Conservation (phyloP, 2,888 invertebrate species). For the Omphaloscelis lunosa region DNA sequence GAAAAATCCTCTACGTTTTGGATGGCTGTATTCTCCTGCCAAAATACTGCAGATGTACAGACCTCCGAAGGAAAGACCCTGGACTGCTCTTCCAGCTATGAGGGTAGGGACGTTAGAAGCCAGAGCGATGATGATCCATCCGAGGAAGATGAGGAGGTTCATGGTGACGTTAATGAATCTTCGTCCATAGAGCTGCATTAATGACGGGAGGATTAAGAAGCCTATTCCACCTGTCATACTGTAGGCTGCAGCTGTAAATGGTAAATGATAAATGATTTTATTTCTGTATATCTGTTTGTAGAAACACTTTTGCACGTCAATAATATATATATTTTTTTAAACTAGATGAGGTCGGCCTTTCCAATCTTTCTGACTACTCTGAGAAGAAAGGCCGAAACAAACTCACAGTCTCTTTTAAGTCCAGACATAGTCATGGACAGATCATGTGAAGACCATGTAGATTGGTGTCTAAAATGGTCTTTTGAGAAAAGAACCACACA, state of each 20-base stretch:
- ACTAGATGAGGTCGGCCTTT: no score
- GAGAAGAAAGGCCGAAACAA: no score
- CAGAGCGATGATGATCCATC: constrained; percentile 54
- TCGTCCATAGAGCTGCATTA: constrained; percentile 64
- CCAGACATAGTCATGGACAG: no score
- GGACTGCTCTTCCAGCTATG: constrained; percentile 55
- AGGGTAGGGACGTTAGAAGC: constrained; percentile 51
- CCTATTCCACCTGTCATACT: constrained; percentile 57
- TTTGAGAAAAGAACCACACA: no score
- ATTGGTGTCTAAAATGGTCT: no score
- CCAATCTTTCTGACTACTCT: no score
- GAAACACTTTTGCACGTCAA: no score
- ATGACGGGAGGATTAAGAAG: constrained; percentile 50
- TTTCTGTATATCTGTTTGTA: no score
- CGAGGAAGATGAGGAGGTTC: constrained; percentile 48
- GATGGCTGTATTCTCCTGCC: constrained; percentile 62
- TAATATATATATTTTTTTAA: no score
- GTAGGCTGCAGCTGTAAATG: constrained; percentile 44
- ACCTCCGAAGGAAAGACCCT: constrained; percentile 60
- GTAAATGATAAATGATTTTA: no score
- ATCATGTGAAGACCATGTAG: no score
- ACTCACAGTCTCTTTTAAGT: no score
- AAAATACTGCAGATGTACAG: constrained; percentile 51
- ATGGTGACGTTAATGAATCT: constrained; percentile 49
- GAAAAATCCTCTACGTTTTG: constrained; percentile 59